Percentiles rank a stretch among this genome's conserved stretches.
Conservation (phyloP, 2,797 vertebrate genomes). For the Pterois miles region DNA sequence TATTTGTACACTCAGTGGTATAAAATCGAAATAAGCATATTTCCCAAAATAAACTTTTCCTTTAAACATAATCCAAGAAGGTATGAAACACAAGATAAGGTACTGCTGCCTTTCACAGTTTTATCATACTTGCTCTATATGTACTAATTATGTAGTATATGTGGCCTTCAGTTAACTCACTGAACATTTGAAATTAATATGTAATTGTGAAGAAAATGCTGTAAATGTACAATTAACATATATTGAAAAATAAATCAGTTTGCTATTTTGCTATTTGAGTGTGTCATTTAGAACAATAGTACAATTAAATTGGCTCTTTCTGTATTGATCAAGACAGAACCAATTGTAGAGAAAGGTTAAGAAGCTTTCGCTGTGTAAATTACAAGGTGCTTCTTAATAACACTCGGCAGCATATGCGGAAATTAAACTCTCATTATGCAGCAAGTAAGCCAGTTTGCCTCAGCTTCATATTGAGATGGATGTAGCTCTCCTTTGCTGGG, state of each 20-base stretch:
- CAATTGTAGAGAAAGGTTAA: constrained; percentile 8
- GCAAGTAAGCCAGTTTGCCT: constrained; percentile 15
- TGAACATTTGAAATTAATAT: not conserved
- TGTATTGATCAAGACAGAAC: constrained; percentile 6
- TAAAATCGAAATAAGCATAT: not conserved
- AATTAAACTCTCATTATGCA: constrained; percentile 31
- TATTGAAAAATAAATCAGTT: not conserved
- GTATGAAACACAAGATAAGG: not conserved
- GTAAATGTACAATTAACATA: not conserved
- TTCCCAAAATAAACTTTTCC: not conserved
- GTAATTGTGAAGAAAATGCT: not conserved
- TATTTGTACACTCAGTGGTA: not conserved
- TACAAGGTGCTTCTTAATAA: constrained; percentile 9
- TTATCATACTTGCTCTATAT: not conserved
- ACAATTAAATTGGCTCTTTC: not conserved
- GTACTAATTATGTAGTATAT: not conserved
- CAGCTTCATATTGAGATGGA: constrained; percentile 16
- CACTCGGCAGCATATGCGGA: not conserved
- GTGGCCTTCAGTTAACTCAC: not conserved
- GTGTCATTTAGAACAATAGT: not conserved
- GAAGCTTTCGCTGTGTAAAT: not conserved
- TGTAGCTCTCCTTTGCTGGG: constrained; percentile 17
- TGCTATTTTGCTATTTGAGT: too few relatives aligned
- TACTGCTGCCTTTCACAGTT: not conserved
- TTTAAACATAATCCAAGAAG: not conserved